Evolutionary conservation across 2,888 invertebrate species (phyloP).

Genomic region (Meiosimyza decipiens): DNA sequence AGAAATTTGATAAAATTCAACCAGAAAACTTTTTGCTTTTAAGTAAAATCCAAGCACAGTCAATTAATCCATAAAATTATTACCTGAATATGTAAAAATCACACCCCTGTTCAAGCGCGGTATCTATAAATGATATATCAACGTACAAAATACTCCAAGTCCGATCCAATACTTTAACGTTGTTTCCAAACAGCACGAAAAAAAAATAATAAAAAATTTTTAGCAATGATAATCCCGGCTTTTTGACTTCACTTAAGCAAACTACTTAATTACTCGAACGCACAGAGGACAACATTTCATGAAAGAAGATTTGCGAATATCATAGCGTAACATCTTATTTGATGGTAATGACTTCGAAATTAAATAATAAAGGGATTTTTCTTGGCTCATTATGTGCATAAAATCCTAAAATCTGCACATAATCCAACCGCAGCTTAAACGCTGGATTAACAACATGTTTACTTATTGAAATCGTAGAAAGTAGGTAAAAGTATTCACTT

Average conservation of each 20-base stretch:
- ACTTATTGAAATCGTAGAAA: not conserved
- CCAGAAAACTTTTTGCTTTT: no score
- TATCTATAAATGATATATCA: not conserved
- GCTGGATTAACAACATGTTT: not conserved
- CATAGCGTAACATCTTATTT: not conserved
- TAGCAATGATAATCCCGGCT: slow-evolving; percentile 28
- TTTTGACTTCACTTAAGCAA: slow-evolving; percentile 28
- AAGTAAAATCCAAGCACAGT: no score
- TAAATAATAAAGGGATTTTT: slow-evolving; percentile 18
- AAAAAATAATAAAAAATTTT: not conserved
- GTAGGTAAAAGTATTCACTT: not conserved
- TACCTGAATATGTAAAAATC: no score
- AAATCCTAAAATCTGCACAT: not conserved
- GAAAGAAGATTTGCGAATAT: not conserved
- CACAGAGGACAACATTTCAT: no score
- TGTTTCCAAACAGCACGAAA: no score
- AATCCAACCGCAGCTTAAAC: slow-evolving; percentile 16
- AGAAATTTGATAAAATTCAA: no score
- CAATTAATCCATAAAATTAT: no score
- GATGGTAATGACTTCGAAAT: not conserved
- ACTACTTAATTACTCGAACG: not conserved
- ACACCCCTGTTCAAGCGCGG: no score
- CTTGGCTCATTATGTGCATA: slow-evolving; percentile 20
- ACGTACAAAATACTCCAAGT: not conserved
- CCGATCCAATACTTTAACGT: no score